phyloP scores from a whole-genome alignment of 2,797 vertebrate genomes.

The Rhinatrema bivittatum region DNA sequence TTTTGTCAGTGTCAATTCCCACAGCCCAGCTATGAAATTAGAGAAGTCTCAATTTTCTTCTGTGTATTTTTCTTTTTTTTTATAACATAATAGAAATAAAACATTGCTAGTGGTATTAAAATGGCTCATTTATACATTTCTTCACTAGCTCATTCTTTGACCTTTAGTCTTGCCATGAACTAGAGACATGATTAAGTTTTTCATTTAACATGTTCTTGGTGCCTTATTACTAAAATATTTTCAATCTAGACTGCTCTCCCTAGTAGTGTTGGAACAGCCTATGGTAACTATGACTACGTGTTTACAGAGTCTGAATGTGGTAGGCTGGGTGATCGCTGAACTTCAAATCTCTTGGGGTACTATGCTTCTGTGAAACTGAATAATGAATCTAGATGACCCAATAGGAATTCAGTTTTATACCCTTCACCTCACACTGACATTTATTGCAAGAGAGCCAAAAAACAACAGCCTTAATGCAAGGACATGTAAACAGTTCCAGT shows the following conservation, averaged over 20 bases:
- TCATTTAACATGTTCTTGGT: too few relatives aligned
- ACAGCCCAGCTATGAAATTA: too few relatives aligned
- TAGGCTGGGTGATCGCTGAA: slow-evolving; percentile 7
- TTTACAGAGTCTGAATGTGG: slow-evolving; percentile 14
- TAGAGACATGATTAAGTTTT: too few relatives aligned
- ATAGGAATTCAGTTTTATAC: not conserved
- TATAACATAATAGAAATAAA: too few relatives aligned
- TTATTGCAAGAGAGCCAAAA: not conserved
- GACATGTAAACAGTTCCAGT: not conserved
- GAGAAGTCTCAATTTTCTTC: too few relatives aligned
- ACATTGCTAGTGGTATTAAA: too few relatives aligned
- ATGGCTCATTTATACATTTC: too few relatives aligned
- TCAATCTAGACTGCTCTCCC: too few relatives aligned
- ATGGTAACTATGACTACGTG: slow-evolving; percentile 17
- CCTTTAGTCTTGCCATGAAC: too few relatives aligned
- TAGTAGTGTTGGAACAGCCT: not conserved
- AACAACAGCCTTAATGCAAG: not conserved
- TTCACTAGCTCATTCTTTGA: too few relatives aligned
- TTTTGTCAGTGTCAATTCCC: too few relatives aligned
- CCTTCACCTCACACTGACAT: not conserved
- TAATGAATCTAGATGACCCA: not conserved
- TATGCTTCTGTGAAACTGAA: slow-evolving; percentile 7
- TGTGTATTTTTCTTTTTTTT: slow-evolving; percentile 11
- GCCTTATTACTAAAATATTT: too few relatives aligned
- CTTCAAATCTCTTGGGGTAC: slow-evolving; percentile 10